A percentile compares a stretch with the other conserved stretches of the same genome.
phyloP scores from a whole-genome alignment of 1,140 invertebrate genomes.

The Amyelois transitella region DNA sequence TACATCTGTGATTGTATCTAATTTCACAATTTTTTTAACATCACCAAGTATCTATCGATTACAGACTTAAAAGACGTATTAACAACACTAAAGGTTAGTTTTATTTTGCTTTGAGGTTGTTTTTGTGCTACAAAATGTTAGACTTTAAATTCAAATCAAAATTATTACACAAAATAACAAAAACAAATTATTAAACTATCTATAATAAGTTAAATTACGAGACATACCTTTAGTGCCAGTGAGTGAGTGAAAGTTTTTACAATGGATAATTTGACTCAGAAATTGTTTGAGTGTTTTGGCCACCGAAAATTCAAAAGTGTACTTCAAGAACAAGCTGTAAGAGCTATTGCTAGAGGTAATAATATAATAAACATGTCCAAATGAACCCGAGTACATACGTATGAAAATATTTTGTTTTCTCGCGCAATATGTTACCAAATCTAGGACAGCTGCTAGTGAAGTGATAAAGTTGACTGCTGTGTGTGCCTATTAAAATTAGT shows the following conservation, averaged over 20 bases:
- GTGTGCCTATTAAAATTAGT: not conserved
- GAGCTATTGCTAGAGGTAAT: slow-evolving; percentile 71
- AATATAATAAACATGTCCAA: slow-evolving; percentile 1
- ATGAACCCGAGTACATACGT: not conserved
- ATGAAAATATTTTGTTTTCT: not conserved
- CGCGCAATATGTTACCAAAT: not conserved
- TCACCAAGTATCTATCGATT: too few relatives aligned
- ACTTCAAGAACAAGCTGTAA: slow-evolving; percentile 71
- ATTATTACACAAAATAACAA: not conserved
- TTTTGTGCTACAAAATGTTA: slow-evolving; percentile 8
- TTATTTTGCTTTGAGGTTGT: slow-evolving; percentile 41
- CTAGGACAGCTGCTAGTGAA: not conserved
- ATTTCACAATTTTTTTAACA: too few relatives aligned
- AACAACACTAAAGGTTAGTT: slow-evolving; percentile 1
- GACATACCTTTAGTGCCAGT: not conserved
- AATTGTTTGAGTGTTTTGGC: slow-evolving; percentile 71
- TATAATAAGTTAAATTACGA: not conserved
- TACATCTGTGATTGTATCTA: too few relatives aligned
- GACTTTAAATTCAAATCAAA: not conserved
- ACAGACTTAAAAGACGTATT: too few relatives aligned
- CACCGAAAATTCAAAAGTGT: slow-evolving; percentile 75
- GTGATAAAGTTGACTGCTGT: not conserved
- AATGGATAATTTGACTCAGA: slow-evolving; percentile 65
- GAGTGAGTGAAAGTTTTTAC: not conserved
- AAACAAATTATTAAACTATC: not conserved